A percentile compares a stretch with the other conserved stretches of the same genome.
Conservation (phyloP, 2,113 vertebrate species). For the Antidorcas marsupialis region DNA sequence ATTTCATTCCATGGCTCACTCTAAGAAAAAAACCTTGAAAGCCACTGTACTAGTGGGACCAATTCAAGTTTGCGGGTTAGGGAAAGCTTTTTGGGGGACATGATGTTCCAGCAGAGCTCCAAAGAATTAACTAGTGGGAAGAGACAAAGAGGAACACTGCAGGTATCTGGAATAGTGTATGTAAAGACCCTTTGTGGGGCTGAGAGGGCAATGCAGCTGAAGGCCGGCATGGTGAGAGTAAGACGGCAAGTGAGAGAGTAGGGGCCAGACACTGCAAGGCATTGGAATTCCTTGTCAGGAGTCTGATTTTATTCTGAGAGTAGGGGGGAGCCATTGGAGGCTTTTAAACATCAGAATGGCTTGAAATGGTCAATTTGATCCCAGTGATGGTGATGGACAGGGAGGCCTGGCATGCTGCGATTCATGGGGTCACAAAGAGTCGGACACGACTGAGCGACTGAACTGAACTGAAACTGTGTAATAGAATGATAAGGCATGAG, state of each 20-base stretch:
- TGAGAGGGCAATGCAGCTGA: neutral
- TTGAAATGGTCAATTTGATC: neutral
- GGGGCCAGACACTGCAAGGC: no score
- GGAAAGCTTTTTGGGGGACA: neutral
- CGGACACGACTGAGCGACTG: no score
- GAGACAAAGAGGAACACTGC: neutral
- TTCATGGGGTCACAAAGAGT: no score
- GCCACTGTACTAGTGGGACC: neutral
- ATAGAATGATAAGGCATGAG: neutral
- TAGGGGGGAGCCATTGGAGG: neutral
- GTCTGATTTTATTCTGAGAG: slow-evolving; percentile 1
- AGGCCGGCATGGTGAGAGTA: neutral
- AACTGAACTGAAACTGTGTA: neutral
- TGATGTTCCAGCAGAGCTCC: neutral
- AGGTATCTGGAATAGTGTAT: neutral
- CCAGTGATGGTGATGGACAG: neutral
- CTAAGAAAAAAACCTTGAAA: neutral
- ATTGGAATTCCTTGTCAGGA: neutral
- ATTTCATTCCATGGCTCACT: neutral
- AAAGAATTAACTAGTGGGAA: neutral
- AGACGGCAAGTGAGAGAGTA: neutral
- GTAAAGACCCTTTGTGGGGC: neutral
- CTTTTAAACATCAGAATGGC: neutral
- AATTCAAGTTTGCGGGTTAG: neutral
- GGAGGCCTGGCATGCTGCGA: no score